These are phyloP conservation scores for Diglossa cyanea DNA, from an alignment of 2,797 vertebrate genomes.

Conservation along the genomic window DNA sequence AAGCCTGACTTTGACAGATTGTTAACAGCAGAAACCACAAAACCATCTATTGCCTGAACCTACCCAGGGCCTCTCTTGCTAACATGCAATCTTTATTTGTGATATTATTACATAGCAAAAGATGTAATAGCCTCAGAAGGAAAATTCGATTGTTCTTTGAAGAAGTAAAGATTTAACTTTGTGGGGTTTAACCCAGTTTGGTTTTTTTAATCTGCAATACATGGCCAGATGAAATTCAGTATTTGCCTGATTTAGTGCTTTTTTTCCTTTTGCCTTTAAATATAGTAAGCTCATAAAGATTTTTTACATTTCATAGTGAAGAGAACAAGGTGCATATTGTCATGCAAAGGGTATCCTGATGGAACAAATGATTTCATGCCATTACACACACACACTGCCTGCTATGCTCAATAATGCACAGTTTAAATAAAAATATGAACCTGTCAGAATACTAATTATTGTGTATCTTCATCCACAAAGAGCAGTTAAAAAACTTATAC, in stretches of 20 bases:
- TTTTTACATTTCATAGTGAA: neutral
- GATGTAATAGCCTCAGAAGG: neutral
- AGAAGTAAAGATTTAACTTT: slow-evolving; percentile 17
- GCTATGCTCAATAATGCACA: neutral
- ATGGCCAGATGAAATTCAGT: slow-evolving; percentile 1
- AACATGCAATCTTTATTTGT: neutral
- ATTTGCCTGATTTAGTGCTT: neutral
- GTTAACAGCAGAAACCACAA: neutral
- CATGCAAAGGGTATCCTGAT: neutral
- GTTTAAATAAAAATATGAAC: neutral
- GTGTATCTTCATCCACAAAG: neutral
- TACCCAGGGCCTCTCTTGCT: neutral
- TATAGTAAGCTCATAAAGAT: neutral
- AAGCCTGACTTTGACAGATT: neutral
- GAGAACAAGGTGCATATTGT: neutral
- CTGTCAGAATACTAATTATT: neutral
- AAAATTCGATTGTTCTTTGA: neutral
- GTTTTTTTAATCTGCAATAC: slow-evolving; percentile 18
- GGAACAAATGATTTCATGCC: neutral
- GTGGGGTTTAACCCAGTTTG: neutral
- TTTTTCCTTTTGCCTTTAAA: slow-evolving; percentile 5
- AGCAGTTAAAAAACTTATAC: neutral
- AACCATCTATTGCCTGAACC: slow-evolving; percentile 2
- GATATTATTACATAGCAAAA: neutral
- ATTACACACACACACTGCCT: neutral